These are phyloP conservation scores for Pilophorus perplexus DNA, from an alignment of 2,888 invertebrate species.

Conservation along the genomic window DNA sequence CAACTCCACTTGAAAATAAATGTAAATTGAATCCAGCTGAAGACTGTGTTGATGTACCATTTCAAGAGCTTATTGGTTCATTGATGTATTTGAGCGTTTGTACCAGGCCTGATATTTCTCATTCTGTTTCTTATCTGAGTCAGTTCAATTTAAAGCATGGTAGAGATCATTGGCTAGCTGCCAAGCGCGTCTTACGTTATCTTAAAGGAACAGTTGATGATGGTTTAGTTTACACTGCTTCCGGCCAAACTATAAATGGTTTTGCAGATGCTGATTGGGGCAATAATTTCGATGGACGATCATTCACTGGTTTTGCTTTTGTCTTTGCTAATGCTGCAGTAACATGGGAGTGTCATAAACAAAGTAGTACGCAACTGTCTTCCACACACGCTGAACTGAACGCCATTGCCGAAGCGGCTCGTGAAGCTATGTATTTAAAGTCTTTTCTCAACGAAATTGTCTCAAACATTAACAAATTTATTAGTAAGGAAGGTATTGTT, in stretches of 20 bases:
- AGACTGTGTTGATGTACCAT: neutral
- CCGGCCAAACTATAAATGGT: neutral
- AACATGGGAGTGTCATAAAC: conserved; percentile 1
- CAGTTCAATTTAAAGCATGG: conserved; percentile 4
- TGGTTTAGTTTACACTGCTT: neutral
- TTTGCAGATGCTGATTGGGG: neutral
- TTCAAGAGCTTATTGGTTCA: neutral
- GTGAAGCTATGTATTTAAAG: neutral
- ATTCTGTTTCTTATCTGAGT: neutral
- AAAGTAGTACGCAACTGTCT: too few species aligned
- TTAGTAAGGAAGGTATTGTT: neutral
- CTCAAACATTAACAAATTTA: neutral
- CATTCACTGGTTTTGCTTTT: neutral
- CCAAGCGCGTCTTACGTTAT: neutral
- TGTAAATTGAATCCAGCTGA: neutral
- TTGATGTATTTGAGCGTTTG: neutral
- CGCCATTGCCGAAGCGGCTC: neutral
- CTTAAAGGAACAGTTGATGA: neutral
- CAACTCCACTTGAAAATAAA: too few species aligned
- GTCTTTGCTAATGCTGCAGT: neutral
- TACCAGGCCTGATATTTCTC: neutral
- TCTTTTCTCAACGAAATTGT: neutral
- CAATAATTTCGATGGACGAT: neutral
- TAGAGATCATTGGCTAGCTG: neutral
- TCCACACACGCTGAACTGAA: too few species aligned